A percentile compares a stretch with the other conserved stretches of the same genome.
Conservation (phyloP, 2,888 invertebrate genomes). For the Tipula confusa region DNA sequence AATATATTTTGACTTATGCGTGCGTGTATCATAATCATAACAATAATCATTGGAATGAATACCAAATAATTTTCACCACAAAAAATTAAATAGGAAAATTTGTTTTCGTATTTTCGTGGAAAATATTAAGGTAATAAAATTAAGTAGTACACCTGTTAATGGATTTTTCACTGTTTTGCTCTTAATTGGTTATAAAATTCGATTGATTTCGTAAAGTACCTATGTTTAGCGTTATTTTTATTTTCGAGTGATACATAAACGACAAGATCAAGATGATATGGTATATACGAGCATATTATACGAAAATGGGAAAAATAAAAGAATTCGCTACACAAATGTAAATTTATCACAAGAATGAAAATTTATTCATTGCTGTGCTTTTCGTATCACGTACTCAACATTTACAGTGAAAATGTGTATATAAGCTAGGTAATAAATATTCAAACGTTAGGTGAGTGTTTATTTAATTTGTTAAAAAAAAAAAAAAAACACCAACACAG, state of each 20-base stretch:
- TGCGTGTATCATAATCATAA: conserved; percentile 3
- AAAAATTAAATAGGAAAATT: not conserved
- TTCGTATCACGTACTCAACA: not conserved
- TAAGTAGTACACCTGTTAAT: not conserved
- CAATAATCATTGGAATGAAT: not conserved
- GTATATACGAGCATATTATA: no score
- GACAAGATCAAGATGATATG: no score
- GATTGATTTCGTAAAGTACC: no score
- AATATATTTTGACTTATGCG: not conserved
- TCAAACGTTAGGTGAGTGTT: no score
- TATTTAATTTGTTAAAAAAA: no score
- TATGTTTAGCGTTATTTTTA: no score
- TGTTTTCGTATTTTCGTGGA: not conserved
- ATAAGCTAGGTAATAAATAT: no score
- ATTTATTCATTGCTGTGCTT: not conserved
- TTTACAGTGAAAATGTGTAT: no score
- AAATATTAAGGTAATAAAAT: not conserved
- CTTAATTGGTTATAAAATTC: not conserved
- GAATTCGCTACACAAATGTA: not conserved
- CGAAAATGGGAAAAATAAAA: not conserved
- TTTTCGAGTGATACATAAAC: no score
- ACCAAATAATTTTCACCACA: not conserved
- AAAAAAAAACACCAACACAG: no score
- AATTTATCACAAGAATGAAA: no score
- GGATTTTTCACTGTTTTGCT: not conserved